These are phyloP conservation scores for Poeciliopsis turneri DNA, from an alignment of 2,797 vertebrate genomes.

Conservation along the genomic window DNA sequence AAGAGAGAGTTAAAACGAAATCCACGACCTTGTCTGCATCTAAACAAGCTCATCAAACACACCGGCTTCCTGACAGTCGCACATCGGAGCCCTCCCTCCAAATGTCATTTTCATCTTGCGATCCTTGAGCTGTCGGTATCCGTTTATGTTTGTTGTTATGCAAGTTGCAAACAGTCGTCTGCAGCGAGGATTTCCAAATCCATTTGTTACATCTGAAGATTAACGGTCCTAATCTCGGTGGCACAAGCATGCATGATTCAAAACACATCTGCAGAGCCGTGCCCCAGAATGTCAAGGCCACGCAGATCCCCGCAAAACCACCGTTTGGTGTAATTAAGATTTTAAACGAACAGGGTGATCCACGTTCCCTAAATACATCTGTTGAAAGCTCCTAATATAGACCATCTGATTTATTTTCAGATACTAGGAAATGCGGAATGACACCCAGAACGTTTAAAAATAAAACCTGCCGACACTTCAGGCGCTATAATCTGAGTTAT, in stretches of 20 bases:
- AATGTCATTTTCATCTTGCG: slow-evolving; percentile 7
- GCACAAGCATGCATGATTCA: slow-evolving; percentile 24
- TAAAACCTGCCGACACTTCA: slow-evolving; percentile 29
- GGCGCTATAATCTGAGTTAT: slow-evolving; percentile 48
- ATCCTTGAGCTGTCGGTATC: background rate
- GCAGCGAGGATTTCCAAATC: slow-evolving; percentile 35
- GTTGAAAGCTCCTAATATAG: background rate
- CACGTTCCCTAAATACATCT: slow-evolving; percentile 2
- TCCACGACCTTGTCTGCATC: slow-evolving; percentile 13
- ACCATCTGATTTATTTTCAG: background rate
- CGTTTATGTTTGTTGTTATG: slow-evolving; percentile 26
- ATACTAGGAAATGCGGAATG: slow-evolving; percentile 7
- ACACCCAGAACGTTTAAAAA: slow-evolving; percentile 22
- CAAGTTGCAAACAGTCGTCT: slow-evolving; percentile 20
- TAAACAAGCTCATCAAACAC: slow-evolving; percentile 15
- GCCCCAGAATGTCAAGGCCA: slow-evolving; percentile 12
- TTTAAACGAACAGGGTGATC: background rate
- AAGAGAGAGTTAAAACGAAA: background rate
- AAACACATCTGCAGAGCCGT: slow-evolving; percentile 22
- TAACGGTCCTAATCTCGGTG: slow-evolving; percentile 44
- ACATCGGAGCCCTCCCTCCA: slow-evolving; percentile 3
- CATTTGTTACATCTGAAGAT: slow-evolving; percentile 45
- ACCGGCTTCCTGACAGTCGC: slow-evolving; percentile 7
- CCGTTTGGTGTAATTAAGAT: background rate
- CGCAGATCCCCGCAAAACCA: slow-evolving; percentile 9